Conservation (phyloP, 2,888 invertebrate genomes). For the Abscondita cerata region DNA sequence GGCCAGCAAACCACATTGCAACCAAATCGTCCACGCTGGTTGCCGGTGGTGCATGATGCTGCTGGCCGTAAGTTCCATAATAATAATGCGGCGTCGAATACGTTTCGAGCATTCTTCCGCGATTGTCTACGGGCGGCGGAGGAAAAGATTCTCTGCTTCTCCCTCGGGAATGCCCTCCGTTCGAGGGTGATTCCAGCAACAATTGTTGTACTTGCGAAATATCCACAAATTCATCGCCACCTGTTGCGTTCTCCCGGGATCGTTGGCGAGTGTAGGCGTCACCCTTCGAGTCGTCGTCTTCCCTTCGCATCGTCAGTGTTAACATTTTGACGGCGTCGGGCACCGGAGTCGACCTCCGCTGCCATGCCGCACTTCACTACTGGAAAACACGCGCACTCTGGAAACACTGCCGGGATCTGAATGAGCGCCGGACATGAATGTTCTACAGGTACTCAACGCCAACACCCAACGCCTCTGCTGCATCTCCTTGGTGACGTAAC, state of each 20-base stretch:
- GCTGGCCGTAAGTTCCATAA: conserved; percentile 45
- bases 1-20: conserved; percentile 76
- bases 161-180: conserved; percentile 48
- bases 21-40: conserved; percentile 77
- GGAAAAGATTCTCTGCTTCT: conserved; percentile 41
- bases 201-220: conserved; percentile 82
- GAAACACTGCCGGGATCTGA: conserved; percentile 44
- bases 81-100: conserved; percentile 51
- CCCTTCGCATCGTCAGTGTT: conserved; percentile 76
- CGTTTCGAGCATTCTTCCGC: conserved; percentile 52
- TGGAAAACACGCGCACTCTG: conserved; percentile 41
- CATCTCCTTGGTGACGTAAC: conserved; percentile 50
- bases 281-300: conserved; percentile 65
- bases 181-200: conserved; percentile 63
- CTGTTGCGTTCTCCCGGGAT: conserved; percentile 40
- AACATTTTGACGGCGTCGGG: conserved; percentile 63
- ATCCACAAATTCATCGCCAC: conserved; percentile 78
- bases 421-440: conserved; percentile 50
- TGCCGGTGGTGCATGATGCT: conserved; percentile 47
- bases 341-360: conserved; percentile 60
- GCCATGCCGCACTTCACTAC: conserved; percentile 56
- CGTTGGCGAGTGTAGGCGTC: conserved; percentile 49
- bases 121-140: conserved; percentile 36
- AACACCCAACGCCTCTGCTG: conserved; percentile 53
- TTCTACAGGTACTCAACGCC: conserved; percentile 48